Conservation (phyloP, 2,888 invertebrate genomes). For the Criorhina ranunculi region DNA sequence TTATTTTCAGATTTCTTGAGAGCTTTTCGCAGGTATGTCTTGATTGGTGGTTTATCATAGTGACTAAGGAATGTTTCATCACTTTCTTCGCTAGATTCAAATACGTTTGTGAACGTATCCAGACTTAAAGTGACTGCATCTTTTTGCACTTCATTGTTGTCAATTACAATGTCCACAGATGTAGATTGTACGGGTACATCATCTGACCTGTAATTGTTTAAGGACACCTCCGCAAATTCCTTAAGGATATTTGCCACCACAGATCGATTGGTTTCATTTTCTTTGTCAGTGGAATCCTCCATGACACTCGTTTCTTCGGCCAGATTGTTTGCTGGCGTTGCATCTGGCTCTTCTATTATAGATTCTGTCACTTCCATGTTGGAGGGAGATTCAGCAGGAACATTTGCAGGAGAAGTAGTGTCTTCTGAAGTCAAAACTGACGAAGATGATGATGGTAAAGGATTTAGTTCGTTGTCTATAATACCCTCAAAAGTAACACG, state of each 20-base stretch:
- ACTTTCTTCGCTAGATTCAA: constrained; percentile 42
- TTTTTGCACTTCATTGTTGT: not conserved
- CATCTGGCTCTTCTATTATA: not conserved
- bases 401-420: not conserved
- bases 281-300: not conserved
- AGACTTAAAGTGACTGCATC: constrained; percentile 8
- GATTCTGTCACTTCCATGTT: not conserved
- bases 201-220: not conserved
- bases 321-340: not conserved
- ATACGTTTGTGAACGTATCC: not conserved
- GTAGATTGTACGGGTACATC: not conserved
- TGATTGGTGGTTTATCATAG: constrained; percentile 10
- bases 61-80: constrained; percentile 7
- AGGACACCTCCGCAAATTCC: not conserved
- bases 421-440: not conserved
- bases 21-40: constrained; percentile 30
- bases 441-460: not conserved
- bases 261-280: not conserved
- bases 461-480: constrained; percentile 12
- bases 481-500: constrained; percentile 49
- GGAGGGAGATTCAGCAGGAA: not conserved
- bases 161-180: not conserved
- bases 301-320: not conserved
- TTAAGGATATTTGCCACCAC: constrained; percentile 4
- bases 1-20: not conserved